Percentiles rank a stretch among this genome's conserved stretches.
Evolutionary conservation across 2,113 vertebrate species (phyloP).

Genomic region (Amphiprion percula): DNA sequence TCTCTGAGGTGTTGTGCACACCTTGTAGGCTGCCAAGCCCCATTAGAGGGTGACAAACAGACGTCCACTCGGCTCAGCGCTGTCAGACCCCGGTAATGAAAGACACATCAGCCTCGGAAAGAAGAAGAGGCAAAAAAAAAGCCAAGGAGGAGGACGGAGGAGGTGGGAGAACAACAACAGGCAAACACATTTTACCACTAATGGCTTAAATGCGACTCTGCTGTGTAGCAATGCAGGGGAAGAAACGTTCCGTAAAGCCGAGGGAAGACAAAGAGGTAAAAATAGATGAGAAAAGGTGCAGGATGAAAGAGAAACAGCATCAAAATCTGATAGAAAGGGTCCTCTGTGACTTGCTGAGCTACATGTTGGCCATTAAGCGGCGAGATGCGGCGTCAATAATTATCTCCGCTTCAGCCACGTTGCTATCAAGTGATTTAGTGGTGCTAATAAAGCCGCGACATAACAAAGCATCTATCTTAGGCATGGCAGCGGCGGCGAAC

Average conservation of each 20-base stretch:
- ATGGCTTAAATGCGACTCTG: slow-evolving; percentile 66
- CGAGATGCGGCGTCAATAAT: slow-evolving; percentile 60
- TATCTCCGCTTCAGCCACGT: slow-evolving; percentile 49
- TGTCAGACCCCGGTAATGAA: slow-evolving; percentile 81
- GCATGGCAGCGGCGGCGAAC: slow-evolving; percentile 22
- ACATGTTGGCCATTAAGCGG: slow-evolving; percentile 51
- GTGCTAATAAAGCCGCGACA: slow-evolving; percentile 53
- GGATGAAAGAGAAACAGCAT: slow-evolving; percentile 32
- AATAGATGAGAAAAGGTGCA: slow-evolving; percentile 40
- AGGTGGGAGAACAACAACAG: slow-evolving; percentile 53
- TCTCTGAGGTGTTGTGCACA: slow-evolving; percentile 73
- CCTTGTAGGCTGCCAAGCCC: slow-evolving; percentile 78
- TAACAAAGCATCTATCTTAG: slow-evolving; percentile 45
- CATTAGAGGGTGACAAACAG: slow-evolving; percentile 82
- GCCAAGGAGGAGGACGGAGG: slow-evolving; percentile 37
- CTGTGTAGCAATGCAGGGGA: slow-evolving; percentile 39
- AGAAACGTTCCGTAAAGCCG: not conserved
- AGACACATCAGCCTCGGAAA: slow-evolving; percentile 75
- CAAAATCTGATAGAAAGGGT: slow-evolving; percentile 39
- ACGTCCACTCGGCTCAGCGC: slow-evolving; percentile 69
- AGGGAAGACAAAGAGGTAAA: slow-evolving; percentile 40
- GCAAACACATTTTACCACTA: slow-evolving; percentile 71
- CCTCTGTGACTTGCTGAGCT: slow-evolving; percentile 60
- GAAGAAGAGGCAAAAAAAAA: slow-evolving; percentile 37
- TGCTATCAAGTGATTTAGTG: slow-evolving; percentile 66